Conservation (phyloP, 2,113 vertebrate species). For the Nycticebus coucang region DNA sequence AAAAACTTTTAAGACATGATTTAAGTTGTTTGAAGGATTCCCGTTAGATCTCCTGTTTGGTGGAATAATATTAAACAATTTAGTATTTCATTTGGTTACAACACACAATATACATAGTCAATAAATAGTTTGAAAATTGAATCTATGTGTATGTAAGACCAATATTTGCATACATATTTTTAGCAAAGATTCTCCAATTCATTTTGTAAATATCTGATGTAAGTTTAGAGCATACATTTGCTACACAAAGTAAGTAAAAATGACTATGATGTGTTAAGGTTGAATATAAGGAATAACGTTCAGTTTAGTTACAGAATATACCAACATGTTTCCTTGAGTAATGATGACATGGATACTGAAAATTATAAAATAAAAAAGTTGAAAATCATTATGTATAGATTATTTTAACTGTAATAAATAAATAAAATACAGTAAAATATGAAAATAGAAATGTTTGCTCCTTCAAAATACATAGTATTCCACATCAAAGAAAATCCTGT, state of each 20-base stretch:
- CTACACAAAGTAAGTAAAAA: background rate
- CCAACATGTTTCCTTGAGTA: background rate
- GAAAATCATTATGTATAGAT: background rate
- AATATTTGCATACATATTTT: constrained; percentile 48
- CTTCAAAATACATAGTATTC: background rate
- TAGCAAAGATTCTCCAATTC: background rate
- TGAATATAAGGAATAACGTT: constrained; percentile 29
- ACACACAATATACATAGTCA: background rate
- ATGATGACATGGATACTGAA: background rate
- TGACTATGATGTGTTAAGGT: background rate
- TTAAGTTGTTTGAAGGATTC: constrained; percentile 47
- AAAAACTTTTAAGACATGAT: constrained; percentile 37
- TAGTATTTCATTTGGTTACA: constrained; percentile 43
- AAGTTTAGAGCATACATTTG: background rate
- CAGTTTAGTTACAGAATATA: background rate
- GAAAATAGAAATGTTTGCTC: background rate
- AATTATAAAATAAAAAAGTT: background rate
- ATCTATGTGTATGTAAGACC: constrained; percentile 20
- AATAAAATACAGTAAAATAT: background rate
- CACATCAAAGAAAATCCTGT: background rate
- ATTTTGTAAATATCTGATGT: constrained; percentile 47
- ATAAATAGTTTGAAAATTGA: constrained; percentile 47
- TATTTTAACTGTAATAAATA: background rate
- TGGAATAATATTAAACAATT: constrained; percentile 33
- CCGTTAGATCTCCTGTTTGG: background rate